Base-by-base conservation (phyloP, 2,797 vertebrate genomes). In the Danionella dracula region DNA sequence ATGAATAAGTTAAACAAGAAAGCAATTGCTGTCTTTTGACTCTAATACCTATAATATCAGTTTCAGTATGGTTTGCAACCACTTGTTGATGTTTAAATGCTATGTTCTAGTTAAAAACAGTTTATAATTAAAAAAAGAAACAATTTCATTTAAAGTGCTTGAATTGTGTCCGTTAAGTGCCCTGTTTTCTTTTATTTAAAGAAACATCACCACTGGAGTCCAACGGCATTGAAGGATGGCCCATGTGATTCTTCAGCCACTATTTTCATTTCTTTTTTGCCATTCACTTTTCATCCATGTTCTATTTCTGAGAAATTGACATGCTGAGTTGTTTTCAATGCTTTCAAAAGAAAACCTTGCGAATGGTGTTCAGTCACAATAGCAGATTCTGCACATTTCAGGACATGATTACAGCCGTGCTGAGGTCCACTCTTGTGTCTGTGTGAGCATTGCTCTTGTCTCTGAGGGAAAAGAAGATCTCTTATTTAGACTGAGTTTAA, bases 361-460 rank as follows among this genome's bases (percentile, higher is more conserved):
- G 10, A 35, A 21, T 15, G n/a, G 21, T 10, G 1, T 41, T 15
- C n/a, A 29, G 53, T 38, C 42, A 49, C 64, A 57, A 66, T 20
- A 13, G 31, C 42, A 35, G 31, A 51, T 53, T 20, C 12, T 60
- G 40, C 34, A 41, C 54, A 57, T 42, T 38, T 48, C 9, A 29
- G 29, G n/a, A 15, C 38, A 37, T 1, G 8, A 19, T 41, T 44
- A 20, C 38, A 51, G 32, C n/a, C 16, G 1, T 12, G 42, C 15
- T 2, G 15, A 9, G 12, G 13, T 23, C 1, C 51, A 20, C 66
- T 79, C 78, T 79, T 68, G 71, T 74, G 71, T 37, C 6, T 16
- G 70, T 71, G 63, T 68, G 68, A 56, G 41, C 46, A 23, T 34
- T 8, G 4, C 46, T 15, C 44, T 53, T 55, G 37, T 66, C 29